A percentile compares a stretch with the other conserved stretches of the same genome.
phyloP scores from a whole-genome alignment of 2,113 vertebrate species.

The Brachypodius melanocephalos region DNA sequence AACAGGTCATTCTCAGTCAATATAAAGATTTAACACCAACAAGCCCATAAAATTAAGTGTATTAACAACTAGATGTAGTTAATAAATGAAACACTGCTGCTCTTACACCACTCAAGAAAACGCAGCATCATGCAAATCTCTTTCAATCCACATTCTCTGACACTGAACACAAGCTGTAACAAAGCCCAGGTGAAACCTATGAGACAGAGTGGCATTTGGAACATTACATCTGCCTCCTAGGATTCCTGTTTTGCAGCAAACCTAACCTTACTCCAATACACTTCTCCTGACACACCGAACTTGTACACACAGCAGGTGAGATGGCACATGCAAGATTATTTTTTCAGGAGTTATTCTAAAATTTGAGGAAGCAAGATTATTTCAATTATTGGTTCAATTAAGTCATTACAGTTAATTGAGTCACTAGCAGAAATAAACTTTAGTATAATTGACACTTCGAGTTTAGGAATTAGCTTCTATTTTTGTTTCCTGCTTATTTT shows the following conservation, averaged over 20 bases:
- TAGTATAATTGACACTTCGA: constrained; percentile 20
- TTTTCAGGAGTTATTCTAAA: constrained; percentile 34
- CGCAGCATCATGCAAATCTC: neutral
- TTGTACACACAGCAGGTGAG: neutral
- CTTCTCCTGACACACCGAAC: neutral
- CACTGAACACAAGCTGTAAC: neutral
- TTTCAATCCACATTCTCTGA: neutral
- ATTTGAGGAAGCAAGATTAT: constrained; percentile 35
- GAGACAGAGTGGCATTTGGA: neutral
- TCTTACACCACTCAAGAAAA: neutral
- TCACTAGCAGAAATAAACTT: constrained; percentile 46
- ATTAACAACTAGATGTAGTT: neutral
- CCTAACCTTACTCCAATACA: neutral
- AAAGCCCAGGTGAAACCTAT: neutral
- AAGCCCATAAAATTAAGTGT: neutral
- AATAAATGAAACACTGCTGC: neutral
- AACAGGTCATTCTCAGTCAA: neutral
- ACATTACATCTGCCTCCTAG: neutral
- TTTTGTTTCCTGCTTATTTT: neutral
- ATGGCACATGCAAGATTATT: neutral
- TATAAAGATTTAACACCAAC: neutral
- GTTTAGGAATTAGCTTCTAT: constrained; percentile 40
- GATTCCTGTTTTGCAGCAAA: neutral
- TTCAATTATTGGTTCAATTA: constrained; percentile 54
- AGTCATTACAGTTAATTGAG: constrained; percentile 58